Conservation (phyloP, 2,113 vertebrate species). For the Oncorhynchus gorbuscha region DNA sequence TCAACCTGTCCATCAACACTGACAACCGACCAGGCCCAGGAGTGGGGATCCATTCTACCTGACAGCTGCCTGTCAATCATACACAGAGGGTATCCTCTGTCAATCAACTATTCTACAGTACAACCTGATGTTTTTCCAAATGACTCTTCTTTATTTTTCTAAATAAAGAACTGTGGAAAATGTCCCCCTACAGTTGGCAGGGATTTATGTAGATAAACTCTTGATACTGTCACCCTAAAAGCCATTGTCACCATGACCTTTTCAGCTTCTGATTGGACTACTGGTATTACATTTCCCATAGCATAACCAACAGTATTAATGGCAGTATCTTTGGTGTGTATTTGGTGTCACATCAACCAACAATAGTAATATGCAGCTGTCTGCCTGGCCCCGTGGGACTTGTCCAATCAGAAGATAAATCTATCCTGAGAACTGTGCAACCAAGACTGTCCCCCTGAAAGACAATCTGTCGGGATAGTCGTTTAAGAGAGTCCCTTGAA, state of each 20-base stretch:
- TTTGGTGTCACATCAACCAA: neutral
- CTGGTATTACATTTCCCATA: neutral
- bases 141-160: slow-evolving; percentile 20
- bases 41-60: neutral
- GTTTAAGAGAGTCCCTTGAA: too few relatives aligned
- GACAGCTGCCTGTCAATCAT: slow-evolving; percentile 7
- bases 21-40: neutral
- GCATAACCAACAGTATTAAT: neutral
- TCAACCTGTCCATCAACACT: neutral
- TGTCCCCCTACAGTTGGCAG: neutral
- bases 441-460: neutral
- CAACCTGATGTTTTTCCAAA: neutral
- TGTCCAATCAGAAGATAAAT: neutral
- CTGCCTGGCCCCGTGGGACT: neutral
- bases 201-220: neutral
- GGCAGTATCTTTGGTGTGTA: neutral
- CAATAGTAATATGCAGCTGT: neutral
- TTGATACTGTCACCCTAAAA: neutral
- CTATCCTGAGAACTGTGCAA: neutral
- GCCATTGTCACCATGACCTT: neutral
- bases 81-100: neutral
- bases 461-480: too few relatives aligned
- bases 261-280: neutral
- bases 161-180: slow-evolving; percentile 1
- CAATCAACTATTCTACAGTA: neutral